phyloP scores from a whole-genome alignment of 2,113 vertebrate genomes.

The Nothobranchius kuhntae region DNA sequence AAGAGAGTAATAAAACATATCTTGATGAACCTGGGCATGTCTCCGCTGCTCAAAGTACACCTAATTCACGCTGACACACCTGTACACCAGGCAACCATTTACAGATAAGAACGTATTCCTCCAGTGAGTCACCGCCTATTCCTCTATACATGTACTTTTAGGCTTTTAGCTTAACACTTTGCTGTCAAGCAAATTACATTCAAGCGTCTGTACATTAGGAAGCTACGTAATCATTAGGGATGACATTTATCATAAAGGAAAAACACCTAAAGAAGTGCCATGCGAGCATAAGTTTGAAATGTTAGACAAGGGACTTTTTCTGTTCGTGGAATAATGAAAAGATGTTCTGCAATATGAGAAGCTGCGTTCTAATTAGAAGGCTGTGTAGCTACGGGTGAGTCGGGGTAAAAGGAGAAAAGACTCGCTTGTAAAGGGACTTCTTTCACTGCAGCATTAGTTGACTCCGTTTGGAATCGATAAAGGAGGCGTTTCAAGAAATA shows the following conservation, averaged over 20 bases:
- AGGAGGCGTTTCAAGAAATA: background rate
- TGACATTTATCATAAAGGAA: background rate
- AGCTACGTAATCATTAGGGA: too few species aligned
- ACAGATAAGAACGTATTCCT: background rate
- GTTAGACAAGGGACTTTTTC: background rate
- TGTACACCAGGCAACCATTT: slow-evolving; percentile 10
- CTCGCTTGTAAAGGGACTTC: background rate
- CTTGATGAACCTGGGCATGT: slow-evolving; percentile 4
- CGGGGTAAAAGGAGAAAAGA: slow-evolving; percentile 7
- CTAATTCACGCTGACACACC: slow-evolving; percentile 41
- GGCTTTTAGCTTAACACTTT: background rate
- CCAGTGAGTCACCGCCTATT: slow-evolving; percentile 41
- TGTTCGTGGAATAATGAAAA: slow-evolving; percentile 29
- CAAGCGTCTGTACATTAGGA: background rate
- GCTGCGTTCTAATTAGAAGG: background rate
- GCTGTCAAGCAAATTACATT: background rate
- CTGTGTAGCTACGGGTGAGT: background rate
- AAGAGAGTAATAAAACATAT: slow-evolving; percentile 37
- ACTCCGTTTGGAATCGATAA: background rate
- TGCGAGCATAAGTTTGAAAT: background rate
- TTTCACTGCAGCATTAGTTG: background rate
- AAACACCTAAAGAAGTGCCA: background rate
- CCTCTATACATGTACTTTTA: background rate
- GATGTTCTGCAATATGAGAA: slow-evolving; percentile 8
- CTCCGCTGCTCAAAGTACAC: slow-evolving; percentile 13